A percentile compares a stretch with the other conserved stretches of the same genome.
phyloP scores from a whole-genome alignment of 1,140 invertebrate genomes.

The Hypothenemus hampei region DNA sequence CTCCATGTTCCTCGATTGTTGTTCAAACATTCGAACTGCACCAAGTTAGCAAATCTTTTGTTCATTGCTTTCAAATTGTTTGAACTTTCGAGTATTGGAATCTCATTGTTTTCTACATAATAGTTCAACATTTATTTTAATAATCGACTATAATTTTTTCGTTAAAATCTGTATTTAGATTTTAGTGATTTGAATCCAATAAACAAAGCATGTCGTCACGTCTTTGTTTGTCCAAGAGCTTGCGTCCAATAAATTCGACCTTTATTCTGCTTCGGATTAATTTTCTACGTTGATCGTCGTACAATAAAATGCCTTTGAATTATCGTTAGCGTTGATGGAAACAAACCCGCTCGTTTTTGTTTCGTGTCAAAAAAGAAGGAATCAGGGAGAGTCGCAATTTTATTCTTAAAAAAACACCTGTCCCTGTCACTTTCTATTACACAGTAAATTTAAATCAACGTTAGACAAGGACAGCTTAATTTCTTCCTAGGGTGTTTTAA shows the following conservation, averaged over 20 bases:
- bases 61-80: no score
- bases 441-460: constrained; percentile 12
- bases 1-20: no score
- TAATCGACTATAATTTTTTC: no score
- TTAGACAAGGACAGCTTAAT: constrained; percentile 10
- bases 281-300: constrained; percentile 3
- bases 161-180: no score
- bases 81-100: no score
- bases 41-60: no score
- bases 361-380: neutral
- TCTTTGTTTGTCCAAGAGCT: constrained; percentile 6
- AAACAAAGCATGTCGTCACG: neutral
- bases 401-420: constrained; percentile 10
- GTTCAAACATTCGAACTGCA: no score
- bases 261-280: constrained; percentile 9
- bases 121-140: no score
- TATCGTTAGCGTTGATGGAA: no score
- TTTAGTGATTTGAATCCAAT: neutral
- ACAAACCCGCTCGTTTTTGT: no score
- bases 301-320: constrained; percentile 5
- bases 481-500: constrained; percentile 17
- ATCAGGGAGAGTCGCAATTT: neutral
- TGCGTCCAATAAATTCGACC: constrained; percentile 2
- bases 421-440: constrained; percentile 7
- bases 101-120: no score